These are phyloP conservation scores for Sebastolobus altivelis DNA, from an alignment of 2,797 vertebrate species.

Conservation along the genomic window DNA sequence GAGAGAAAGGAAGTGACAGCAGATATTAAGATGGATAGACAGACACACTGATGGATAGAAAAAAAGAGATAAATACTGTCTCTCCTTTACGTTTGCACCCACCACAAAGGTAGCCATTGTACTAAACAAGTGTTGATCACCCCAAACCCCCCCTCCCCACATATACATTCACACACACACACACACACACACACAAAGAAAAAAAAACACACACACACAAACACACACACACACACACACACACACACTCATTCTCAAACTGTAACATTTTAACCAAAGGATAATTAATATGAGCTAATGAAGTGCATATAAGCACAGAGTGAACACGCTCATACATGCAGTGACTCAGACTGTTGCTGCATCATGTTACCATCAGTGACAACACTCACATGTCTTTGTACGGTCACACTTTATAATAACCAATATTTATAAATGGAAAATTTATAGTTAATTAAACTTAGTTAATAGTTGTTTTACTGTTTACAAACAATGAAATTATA, in stretches of 20 bases:
- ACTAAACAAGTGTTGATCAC: neutral
- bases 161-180: too few relatives aligned
- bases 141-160: too few relatives aligned
- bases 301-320: constrained; percentile 30
- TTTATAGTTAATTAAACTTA: too few relatives aligned
- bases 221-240: neutral
- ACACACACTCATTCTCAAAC: neutral
- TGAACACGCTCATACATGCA: constrained; percentile 10
- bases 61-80: neutral
- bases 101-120: constrained; percentile 4
- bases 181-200: too few relatives aligned
- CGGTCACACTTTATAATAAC: too few relatives aligned
- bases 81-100: constrained; percentile 1
- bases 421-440: too few relatives aligned
- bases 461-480: too few relatives aligned
- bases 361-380: constrained; percentile 21
- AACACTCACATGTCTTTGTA: constrained; percentile 3
- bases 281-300: constrained; percentile 27
- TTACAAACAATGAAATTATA: too few relatives aligned
- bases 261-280: constrained; percentile 9
- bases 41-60: neutral
- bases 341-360: constrained; percentile 47
- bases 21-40: neutral
- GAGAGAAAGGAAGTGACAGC: neutral
- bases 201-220: neutral